Evolutionary conservation across 2,888 invertebrate genomes (phyloP), one percentile per base, ranked within the genome.

Genomic region (Ophioninae sp.): DNA sequence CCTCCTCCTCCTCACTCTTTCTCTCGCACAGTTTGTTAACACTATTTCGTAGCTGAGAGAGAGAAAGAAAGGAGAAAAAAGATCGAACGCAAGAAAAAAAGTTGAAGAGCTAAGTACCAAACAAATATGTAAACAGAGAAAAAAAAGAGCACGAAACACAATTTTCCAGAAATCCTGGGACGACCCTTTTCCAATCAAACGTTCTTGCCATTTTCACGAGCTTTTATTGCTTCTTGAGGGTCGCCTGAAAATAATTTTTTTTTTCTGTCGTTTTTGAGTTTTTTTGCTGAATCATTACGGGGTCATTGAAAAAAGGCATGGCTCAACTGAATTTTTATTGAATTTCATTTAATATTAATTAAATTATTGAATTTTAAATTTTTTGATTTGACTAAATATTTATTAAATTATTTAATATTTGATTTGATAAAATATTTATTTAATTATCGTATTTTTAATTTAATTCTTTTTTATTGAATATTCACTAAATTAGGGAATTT

Each of bases 101-200:
- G 41, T 79, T 59, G 78, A 77, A 71, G 72, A 67, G 77, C 84
- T 78, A 81, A 85, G 84, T 85, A 80, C 85, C 79, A 82, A 85
- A 85, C 82, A 85, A 85, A 85, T 80, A 85, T 82, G 85, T 78
- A 85, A 85, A 84, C 82, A 82, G 64, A 85, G 39, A 73, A 67
- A 59, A 81, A 78, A 56, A 76, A 84, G 73, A 82, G 56, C 23
- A 56, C 56, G 63, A 56, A 71, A 83, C 75, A 68, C 79, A 68
- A 75, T 75, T 81, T 61, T 44, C 37, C 67, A 56, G 73, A 22
- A 58, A 44, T 64, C 80, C 63, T 51, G 13, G 68, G 37, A 68
- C 61, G 30, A 37, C 30, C 44, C 44, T 64, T 59, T 59, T 41
- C 64, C 81, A 67, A 84, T 79, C 72, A 72, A 39, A 44, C 67